Evolutionary conservation across 2,113 vertebrate species (phyloP).

Genomic region (Upupa epops): DNA sequence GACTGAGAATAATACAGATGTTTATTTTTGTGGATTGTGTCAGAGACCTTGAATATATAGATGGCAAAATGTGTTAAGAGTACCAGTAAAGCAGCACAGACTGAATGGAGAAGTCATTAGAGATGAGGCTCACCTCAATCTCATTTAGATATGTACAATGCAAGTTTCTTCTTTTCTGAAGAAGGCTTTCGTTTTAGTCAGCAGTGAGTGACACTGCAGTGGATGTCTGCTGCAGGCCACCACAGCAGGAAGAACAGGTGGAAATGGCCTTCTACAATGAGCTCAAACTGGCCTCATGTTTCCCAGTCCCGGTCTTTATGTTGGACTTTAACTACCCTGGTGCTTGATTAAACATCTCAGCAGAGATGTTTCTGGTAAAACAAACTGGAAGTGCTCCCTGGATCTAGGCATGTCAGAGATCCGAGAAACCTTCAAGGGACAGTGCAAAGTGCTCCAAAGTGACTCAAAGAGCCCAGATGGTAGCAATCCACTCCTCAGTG

Average conservation of each 20-base stretch:
- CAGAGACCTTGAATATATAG: not conserved
- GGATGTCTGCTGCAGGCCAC: too few relatives aligned
- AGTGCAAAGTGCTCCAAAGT: not conserved
- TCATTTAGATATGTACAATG: fast-evolving
- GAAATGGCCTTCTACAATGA: not conserved
- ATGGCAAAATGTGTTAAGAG: too few relatives aligned
- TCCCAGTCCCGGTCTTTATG: fast-evolving
- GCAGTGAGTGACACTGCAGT: not conserved
- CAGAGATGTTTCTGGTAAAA: not conserved
- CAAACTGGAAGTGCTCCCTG: not conserved
- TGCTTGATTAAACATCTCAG: not conserved
- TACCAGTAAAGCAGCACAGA: not conserved
- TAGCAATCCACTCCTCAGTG: not conserved
- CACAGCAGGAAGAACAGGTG: fast-evolving
- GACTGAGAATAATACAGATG: not conserved
- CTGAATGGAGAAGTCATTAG: not conserved
- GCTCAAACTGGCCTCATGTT: fast-evolving
- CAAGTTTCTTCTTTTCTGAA: not conserved
- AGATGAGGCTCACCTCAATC: not conserved
- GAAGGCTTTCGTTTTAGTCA: not conserved
- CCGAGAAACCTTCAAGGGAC: not conserved
- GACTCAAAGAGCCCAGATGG: fast-evolving
- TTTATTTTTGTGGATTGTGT: not conserved
- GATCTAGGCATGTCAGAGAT: not conserved
- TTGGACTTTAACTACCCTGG: fast-evolving